These are phyloP conservation scores for Catharus minimus DNA, from an alignment of 2,113 vertebrate genomes.

Conservation along the genomic window DNA sequence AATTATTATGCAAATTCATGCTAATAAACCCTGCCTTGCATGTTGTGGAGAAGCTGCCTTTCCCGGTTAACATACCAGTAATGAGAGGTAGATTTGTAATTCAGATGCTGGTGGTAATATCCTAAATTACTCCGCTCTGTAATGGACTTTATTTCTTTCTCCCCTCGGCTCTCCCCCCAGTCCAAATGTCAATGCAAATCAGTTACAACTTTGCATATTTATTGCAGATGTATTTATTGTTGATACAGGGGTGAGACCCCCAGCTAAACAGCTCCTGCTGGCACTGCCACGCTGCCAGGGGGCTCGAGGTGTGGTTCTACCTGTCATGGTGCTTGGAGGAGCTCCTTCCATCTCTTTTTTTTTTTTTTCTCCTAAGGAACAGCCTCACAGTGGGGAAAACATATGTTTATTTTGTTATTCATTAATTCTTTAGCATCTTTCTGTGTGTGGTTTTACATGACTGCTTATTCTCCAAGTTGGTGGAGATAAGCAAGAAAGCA, in stretches of 20 bases:
- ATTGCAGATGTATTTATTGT: conserved; percentile 76
- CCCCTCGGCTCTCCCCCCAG: conserved; percentile 19
- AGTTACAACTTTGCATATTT: conserved; percentile 74
- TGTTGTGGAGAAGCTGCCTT: conserved; percentile 80
- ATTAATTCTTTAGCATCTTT: conserved; percentile 18
- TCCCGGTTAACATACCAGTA: conserved; percentile 78
- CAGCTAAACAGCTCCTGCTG: conserved; percentile 1
- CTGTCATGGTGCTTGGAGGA: not conserved
- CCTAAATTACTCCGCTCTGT: conserved; percentile 77
- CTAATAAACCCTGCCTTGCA: conserved; percentile 80
- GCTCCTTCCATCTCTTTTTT: not conserved
- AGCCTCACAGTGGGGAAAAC: not conserved
- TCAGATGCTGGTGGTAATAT: conserved; percentile 81
- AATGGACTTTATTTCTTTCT: conserved; percentile 69
- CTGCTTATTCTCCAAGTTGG: conserved; percentile 33
- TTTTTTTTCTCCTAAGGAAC: not conserved
- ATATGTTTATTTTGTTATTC: not conserved
- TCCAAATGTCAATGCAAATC: conserved; percentile 79
- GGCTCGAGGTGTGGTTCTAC: not conserved
- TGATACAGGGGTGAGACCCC: conserved; percentile 67
- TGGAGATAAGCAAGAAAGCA: conserved; percentile 32
- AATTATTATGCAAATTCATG: conserved; percentile 86
- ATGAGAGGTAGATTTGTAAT: conserved; percentile 86
- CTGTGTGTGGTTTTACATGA: not conserved
- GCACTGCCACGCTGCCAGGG: rapidly evolving